phyloP scores from a whole-genome alignment of 1,140 invertebrate genomes.

The honey bee (Apis mellifera) region Amel_HAv3.1 CM009931.2:5761501-5762000 shows the following conservation, averaged over 20 bases:
- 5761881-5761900: no score
- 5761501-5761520: not conserved
- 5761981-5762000: not conserved
- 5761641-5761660: not conserved
- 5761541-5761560: no score
- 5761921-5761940: no score
- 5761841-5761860: no score
- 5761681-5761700: not conserved
- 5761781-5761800: not conserved
- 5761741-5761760: not conserved
- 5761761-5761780: not conserved
- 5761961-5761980: no score
- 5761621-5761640: conserved; percentile 9
- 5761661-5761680: not conserved
- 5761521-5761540: not conserved
- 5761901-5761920: no score
- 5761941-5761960: no score
- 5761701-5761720: not conserved
- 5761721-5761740: not conserved
- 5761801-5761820: no score
- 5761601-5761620: not conserved
- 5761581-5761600: not conserved
- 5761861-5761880: no score
- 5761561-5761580: no score
- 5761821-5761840: no score